Conservation (phyloP, 2,113 vertebrate genomes). For the Xiphorhynchus elegans region DNA sequence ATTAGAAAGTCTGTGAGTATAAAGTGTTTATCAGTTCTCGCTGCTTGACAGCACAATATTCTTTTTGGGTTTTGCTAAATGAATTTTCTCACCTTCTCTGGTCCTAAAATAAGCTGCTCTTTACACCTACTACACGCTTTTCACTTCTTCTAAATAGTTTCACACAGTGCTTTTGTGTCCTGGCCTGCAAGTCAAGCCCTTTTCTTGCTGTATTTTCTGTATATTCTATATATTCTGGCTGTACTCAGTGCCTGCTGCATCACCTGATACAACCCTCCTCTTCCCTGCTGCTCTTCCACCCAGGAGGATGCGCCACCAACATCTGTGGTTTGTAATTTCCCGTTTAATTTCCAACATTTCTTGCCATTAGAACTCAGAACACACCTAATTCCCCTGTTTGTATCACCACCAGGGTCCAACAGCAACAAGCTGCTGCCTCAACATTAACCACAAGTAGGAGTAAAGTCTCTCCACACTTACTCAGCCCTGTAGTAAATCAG, state of each 20-base stretch:
- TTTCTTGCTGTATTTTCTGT: background rate
- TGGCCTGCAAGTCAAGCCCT: background rate
- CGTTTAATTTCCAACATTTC: background rate
- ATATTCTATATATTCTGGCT: background rate
- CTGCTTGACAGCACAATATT: constrained; percentile 35
- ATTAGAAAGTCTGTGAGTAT: background rate
- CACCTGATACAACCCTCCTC: background rate
- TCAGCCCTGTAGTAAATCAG: background rate
- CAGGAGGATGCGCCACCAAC: background rate
- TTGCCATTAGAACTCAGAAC: background rate
- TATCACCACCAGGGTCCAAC: fast-evolving
- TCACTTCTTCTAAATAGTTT: background rate
- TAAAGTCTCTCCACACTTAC: background rate
- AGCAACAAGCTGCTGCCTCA: background rate
- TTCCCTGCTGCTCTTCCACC: background rate
- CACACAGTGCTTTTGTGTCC: background rate
- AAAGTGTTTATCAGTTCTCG: constrained; percentile 5
- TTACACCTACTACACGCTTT: constrained; percentile 26
- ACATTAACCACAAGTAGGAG: background rate
- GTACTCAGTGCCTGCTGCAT: background rate
- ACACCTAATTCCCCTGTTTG: background rate
- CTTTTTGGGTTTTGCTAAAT: constrained; percentile 27
- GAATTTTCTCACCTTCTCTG: constrained; percentile 45
- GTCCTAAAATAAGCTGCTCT: constrained; percentile 46
- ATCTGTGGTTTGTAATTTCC: background rate